Evolutionary conservation across 2,888 invertebrate species (phyloP), one percentile per base, ranked within the genome.

Genomic region (Autographa gamma): DNA sequence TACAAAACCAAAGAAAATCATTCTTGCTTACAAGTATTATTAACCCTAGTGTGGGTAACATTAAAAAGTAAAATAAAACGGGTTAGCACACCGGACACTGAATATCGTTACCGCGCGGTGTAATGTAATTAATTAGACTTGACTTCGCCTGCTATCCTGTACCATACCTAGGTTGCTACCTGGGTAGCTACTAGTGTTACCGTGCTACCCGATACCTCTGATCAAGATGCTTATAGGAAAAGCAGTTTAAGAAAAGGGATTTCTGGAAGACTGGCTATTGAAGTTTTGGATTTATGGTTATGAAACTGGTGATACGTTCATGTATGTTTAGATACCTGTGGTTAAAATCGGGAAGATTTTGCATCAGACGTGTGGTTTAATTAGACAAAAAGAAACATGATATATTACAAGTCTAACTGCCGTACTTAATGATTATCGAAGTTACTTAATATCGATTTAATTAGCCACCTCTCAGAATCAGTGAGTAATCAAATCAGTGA

Each of bases 111-210:
- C 48, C 31, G 14, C 31, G 54, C 54, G 25, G 58, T 75, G 70
- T 70, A 75, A 79, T 79, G 62, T 67, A 65, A 76, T 71, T 79
- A 71, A 79, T 77, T 67, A 76, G 59, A 63, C 71, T 65, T 67
- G 77, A 71, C 18, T 58, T 65, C 60, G 77, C 48, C 43, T 65
- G 71, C 71, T 34, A 34, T 5, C 34, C 43, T 63, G 60, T n/a
- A n/a, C n/a, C n/a, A 52, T 62, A 52, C 64, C n/a, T 11, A 52
- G 34, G 32, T 25, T n/a, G 34, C 32, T 73, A 11, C 63, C 16
- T 18, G 31, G 48, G 61, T 67, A 74, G 68, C 64, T 43, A 14
- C 59, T 25, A 56, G 19, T 56, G 19, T 43, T 48, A n/a, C 16
- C 48, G 8, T 4, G 48, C 14, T n/a, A 48, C 7, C n/a, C n/a